Conservation (phyloP, 2,113 vertebrate species). For the Campylorhamphus procurvoides region DNA sequence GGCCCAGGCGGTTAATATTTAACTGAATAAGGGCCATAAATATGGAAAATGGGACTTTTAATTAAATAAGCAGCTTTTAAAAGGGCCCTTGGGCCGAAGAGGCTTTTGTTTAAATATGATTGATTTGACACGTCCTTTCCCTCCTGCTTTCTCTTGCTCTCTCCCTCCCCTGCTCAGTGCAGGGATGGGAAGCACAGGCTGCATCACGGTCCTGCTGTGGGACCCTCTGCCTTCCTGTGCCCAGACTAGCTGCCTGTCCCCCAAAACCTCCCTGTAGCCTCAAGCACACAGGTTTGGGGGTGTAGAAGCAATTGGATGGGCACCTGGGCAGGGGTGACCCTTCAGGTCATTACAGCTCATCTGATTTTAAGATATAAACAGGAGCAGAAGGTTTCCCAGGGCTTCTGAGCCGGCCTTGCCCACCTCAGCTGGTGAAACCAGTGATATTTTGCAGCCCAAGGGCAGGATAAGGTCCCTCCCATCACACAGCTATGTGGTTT, state of each 20-base stretch:
- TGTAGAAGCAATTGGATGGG: fast-evolving
- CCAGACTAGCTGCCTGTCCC: neutral
- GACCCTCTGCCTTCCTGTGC: neutral
- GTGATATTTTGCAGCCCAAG: fast-evolving
- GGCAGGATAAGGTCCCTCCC: neutral
- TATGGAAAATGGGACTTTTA: conserved; percentile 98
- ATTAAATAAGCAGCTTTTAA: conserved; percentile 99
- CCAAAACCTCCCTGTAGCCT: neutral
- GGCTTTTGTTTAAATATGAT: conserved; percentile 99
- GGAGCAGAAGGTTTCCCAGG: neutral
- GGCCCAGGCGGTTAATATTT: conserved; percentile 92
- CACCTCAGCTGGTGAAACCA: neutral
- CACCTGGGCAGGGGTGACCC: neutral
- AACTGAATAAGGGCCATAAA: conserved; percentile 95
- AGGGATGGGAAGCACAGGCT: neutral
- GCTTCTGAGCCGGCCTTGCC: neutral
- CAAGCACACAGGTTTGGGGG: neutral
- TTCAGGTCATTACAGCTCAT: neutral
- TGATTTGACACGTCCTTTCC: conserved; percentile 89
- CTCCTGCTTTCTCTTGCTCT: conserved; percentile 30
- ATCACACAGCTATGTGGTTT: fast-evolving
- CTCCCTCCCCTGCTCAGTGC: neutral
- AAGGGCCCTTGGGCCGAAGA: conserved; percentile 90
- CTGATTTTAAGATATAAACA: fast-evolving
- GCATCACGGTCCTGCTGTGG: fast-evolving